phyloP scores from a whole-genome alignment of 2,113 vertebrate species.

The Actenoides hombroni region DNA sequence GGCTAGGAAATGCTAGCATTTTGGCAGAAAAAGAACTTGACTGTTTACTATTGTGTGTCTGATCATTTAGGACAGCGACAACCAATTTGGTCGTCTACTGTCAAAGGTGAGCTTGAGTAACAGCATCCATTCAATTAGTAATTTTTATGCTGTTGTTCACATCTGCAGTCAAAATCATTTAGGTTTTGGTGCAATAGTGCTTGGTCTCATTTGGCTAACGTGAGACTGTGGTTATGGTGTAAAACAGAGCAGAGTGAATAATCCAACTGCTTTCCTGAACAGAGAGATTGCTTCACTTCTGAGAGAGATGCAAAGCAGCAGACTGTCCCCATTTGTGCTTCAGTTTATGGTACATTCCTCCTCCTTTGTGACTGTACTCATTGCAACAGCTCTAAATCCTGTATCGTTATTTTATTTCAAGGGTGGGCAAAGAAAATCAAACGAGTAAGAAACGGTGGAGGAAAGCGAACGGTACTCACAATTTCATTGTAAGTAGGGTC shows the following conservation, averaged over 20 bases:
- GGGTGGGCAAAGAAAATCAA: constrained; percentile 5
- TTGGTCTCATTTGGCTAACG: not conserved
- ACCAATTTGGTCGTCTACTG: not conserved
- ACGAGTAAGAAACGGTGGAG: not conserved
- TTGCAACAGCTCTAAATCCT: not conserved
- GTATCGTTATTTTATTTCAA: not conserved
- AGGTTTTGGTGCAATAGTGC: not conserved
- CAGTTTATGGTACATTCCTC: not conserved
- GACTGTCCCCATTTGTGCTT: not conserved
- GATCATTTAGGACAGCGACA: not conserved
- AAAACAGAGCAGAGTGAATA: not conserved
- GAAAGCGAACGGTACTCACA: constrained; percentile 69
- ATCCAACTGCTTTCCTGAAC: not conserved
- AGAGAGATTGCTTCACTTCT: not conserved
- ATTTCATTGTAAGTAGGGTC: constrained; percentile 89
- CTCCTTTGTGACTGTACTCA: not conserved
- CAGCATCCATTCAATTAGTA: not conserved
- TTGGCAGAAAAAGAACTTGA: not conserved
- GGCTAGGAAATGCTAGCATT: not conserved
- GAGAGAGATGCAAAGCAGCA: not conserved
- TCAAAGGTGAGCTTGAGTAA: constrained; percentile 2
- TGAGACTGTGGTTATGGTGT: not conserved
- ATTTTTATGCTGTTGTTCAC: not conserved
- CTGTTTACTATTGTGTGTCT: not conserved
- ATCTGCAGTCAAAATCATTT: not conserved